Base-by-base conservation (phyloP, 2,113 vertebrate genomes). In the Etheostoma cragini region DNA sequence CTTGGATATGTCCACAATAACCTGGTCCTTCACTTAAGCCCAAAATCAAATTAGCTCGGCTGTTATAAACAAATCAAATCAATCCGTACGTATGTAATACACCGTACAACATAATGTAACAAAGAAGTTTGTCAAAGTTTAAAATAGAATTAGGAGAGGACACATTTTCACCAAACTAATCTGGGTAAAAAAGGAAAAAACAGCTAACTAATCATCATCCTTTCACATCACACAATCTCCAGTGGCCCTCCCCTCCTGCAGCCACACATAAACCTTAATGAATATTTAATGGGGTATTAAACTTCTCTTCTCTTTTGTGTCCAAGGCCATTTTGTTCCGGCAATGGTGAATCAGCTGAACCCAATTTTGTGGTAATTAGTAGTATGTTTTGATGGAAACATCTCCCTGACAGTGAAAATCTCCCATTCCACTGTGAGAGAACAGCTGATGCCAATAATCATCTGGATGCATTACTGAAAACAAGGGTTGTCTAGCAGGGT, bases 221-320 rank as follows among this genome's bases (percentile, higher is more conserved):
- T 57, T 53, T 80, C 68, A 45, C 63, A 72, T 80, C 83, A 75
- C 45, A 67, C 64, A 57, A 58, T 76, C 76, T 86, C 60, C 72
- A 66, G 69, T 78, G 80, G 69, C 47, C 67, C 30, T 61, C 22
- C 30, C 60, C 76, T 79, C 50, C 73, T 57, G 68, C 72, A 82
- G 87, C 80, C 81, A 84, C 77, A 64, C 76, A 71, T 53, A 86
- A 88, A 83, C 73, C 54, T 66, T 33, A 56, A 86, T 84, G 73
- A 87, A 87, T 88, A 88, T 83, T 86, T 82, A 74, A 91, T 86
- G 54, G 12, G 3, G 65, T 80, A 71, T 88, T 88, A 84, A 83
- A 90, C 65, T 69, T 74, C 71, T 66, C 74, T 24, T 47, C 60
- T 60, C 62, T 63, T 72, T 79, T 63, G 54, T 80, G 64, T 72